Evolutionary conservation across 1,140 invertebrate species (phyloP).

Genomic region (Meloidogyne floridensis): DNA sequence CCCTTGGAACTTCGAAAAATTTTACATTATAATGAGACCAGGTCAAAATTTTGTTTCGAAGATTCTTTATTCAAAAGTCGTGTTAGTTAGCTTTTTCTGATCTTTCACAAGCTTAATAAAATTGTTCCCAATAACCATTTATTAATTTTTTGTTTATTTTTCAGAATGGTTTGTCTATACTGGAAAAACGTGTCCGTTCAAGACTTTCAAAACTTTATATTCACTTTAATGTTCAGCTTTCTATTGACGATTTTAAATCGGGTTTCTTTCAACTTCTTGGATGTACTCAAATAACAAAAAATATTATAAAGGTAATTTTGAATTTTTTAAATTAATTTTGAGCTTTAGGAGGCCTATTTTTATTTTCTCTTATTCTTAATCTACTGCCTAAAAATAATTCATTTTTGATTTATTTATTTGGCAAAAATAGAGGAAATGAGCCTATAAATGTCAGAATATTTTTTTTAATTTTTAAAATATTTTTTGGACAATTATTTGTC

Average conservation of each 20-base stretch:
- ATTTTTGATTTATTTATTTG: not conserved
- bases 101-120: too few species aligned
- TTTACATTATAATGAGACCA: too few species aligned
- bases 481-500: too few species aligned
- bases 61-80: too few species aligned
- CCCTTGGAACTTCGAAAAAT: too few species aligned
- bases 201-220: constrained; percentile 11
- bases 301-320: constrained; percentile 7
- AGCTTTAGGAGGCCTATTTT: too few species aligned
- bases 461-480: too few species aligned
- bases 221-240: constrained; percentile 13
- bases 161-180: constrained; percentile 16
- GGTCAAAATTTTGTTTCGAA: too few species aligned
- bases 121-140: not conserved
- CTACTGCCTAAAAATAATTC: not conserved
- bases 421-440: too few species aligned
- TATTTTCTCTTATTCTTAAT: not conserved
- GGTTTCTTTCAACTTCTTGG: constrained; percentile 22
- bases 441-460: too few species aligned
- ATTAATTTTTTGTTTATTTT: not conserved
- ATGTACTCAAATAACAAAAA: not conserved
- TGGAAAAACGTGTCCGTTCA: constrained; percentile 26
- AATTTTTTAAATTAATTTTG: not conserved
- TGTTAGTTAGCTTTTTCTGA: too few species aligned
- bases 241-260: not conserved